These are phyloP conservation scores for Bambusicola thoracicus DNA, from an alignment of 2,113 vertebrate genomes.

Conservation along the genomic window DNA sequence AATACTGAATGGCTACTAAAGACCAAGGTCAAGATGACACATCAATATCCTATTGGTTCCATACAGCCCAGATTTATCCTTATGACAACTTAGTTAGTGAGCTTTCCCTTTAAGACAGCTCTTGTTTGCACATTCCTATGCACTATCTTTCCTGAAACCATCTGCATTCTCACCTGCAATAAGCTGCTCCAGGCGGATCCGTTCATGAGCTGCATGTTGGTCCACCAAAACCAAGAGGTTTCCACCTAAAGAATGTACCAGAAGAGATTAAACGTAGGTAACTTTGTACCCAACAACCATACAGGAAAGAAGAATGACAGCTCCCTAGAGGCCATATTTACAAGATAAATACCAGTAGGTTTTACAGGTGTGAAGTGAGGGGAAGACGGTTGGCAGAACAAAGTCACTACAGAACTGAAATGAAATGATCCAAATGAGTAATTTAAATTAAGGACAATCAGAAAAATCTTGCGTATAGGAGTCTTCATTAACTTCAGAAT, in stretches of 20 bases:
- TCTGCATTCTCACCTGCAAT: slow-evolving; percentile 80
- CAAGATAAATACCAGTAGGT: background rate
- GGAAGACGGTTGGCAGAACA: slow-evolving; percentile 38
- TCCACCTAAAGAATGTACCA: slow-evolving; percentile 73
- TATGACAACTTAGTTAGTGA: background rate
- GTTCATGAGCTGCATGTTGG: slow-evolving; percentile 96
- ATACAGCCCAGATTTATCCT: background rate
- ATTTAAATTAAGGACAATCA: slow-evolving; percentile 19
- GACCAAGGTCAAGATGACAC: background rate
- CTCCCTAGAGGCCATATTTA: background rate
- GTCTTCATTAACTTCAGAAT: slow-evolving; percentile 28
- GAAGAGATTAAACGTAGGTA: background rate
- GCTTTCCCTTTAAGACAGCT: background rate
- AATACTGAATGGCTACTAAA: background rate
- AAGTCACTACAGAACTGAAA: slow-evolving; percentile 42
- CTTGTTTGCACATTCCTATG: background rate
- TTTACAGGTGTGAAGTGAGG: slow-evolving; percentile 35
- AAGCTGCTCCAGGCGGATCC: slow-evolving; percentile 92
- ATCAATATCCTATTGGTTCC: background rate
- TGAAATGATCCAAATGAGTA: background rate
- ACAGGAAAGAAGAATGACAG: slow-evolving; percentile 16
- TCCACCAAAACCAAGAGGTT: slow-evolving; percentile 95
- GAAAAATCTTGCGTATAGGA: slow-evolving; percentile 4
- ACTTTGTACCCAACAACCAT: background rate
- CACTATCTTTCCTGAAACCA: background rate